Base-by-base conservation (phyloP, 2,113 vertebrate genomes). In the Epinephelus lanceolatus region DNA sequence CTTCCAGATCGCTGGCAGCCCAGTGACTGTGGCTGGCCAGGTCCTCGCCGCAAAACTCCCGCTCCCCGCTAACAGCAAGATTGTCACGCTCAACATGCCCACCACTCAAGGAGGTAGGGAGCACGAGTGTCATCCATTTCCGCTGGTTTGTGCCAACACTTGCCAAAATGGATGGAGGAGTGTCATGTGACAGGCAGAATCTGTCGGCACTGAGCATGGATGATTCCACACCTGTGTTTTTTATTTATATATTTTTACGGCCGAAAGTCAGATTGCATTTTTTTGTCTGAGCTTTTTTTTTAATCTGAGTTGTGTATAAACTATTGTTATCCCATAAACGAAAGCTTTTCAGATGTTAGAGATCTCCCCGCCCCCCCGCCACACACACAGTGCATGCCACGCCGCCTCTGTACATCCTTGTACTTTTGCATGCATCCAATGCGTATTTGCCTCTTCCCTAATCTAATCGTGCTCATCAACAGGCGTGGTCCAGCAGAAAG, bases 21-120 rank as follows among this genome's bases (percentile, higher is more conserved):
- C 97, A 87, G 97, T 97, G 94, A 96, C 97, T 92, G 94, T 98
- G 96, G 96, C 96, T 88, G 97, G 97, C 94, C 97, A 97, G 94
- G 96, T 99, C 96, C 96, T 98, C 95, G 95, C 97, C 88, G 81
- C 94, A 86, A 99, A 98, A 95, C 96, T 99, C 85, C 98, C 97
- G 52, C 96, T 98, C 92, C 96, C 97, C 86, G 97, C 97, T 96
- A 98, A 98, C 96, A 98, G 98, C 97, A 98, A 98, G 96, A 98
- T 98, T 95, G 97, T 98, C 94, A 96, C 98, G 86, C 96, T 98
- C 95, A 97, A 97, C 93, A 95, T 99, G 94, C 98, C 97, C 94
- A 95, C 97, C 89, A 95, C 96, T 57, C 97, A 97, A 97, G 97
- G 97, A 98, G 97, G 97, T 98, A 97, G 94, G 96, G 95, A 93